Evolutionary conservation across 2,888 invertebrate genomes (phyloP).

Genomic region (Serrognathus titanus): DNA sequence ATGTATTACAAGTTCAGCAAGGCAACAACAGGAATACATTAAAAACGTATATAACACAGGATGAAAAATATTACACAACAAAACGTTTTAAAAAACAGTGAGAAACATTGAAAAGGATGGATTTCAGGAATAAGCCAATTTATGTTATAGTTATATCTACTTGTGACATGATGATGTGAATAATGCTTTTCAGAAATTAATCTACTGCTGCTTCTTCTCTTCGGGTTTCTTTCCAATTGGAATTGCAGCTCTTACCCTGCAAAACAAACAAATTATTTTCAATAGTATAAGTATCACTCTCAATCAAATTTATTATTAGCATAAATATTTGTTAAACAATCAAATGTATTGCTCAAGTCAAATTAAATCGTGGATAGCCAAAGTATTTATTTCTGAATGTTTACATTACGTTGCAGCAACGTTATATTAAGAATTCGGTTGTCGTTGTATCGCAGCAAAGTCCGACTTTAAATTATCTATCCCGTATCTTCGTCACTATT

Average conservation of each 20-base stretch:
- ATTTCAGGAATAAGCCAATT: conserved; percentile 20
- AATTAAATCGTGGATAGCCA: too few relatives aligned
- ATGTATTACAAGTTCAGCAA: conserved; percentile 31
- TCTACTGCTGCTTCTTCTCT: conserved; percentile 81
- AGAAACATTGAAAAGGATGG: conserved; percentile 16
- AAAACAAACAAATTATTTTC: conserved; percentile 35
- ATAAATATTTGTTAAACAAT: too few relatives aligned
- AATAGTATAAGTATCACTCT: too few relatives aligned
- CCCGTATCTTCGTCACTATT: too few relatives aligned
- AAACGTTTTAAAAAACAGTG: conserved; percentile 11
- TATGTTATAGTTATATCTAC: conserved; percentile 4
- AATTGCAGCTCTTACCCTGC: conserved; percentile 82
- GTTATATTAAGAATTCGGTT: too few relatives aligned
- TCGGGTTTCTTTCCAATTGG: conserved; percentile 85
- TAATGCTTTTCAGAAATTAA: conserved; percentile 11
- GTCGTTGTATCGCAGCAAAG: too few relatives aligned
- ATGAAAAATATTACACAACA: conserved; percentile 28
- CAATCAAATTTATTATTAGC: background rate
- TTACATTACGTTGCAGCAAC: too few relatives aligned
- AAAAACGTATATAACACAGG: conserved; percentile 28
- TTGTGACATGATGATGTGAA: conserved; percentile 12
- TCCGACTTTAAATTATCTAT: too few relatives aligned
- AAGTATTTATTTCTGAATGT: too few relatives aligned
- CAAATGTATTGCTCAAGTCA: too few relatives aligned
- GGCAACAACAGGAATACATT: conserved; percentile 23